A percentile compares a stretch with the other conserved stretches of the same genome.
Conservation (phyloP, 1,140 invertebrate genomes). For the Ceratina calcarata region DNA sequence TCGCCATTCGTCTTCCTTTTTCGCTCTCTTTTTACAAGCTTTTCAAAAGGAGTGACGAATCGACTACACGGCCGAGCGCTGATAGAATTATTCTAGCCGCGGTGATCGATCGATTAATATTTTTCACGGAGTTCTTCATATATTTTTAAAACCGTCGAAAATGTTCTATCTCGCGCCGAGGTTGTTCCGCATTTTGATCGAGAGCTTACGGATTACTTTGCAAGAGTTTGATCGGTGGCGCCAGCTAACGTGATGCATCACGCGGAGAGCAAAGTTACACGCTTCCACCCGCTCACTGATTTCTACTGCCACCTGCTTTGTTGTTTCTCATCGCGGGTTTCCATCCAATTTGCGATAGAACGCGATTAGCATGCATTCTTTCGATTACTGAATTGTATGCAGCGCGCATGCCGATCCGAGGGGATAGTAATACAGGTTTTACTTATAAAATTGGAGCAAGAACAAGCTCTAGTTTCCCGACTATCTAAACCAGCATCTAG, state of each 20-base stretch:
- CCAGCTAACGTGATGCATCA: slow-evolving; percentile 15
- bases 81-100: slow-evolving; percentile 18
- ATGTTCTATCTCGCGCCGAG: too few species aligned
- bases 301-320: slow-evolving; percentile 32
- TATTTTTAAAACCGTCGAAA: background rate
- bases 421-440: too few species aligned
- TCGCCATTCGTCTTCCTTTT: slow-evolving; percentile 18
- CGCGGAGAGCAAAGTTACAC: background rate
- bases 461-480: too few species aligned
- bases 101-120: background rate
- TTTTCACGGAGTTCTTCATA: background rate
- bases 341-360: background rate
- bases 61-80: background rate
- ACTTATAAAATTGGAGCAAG: too few species aligned
- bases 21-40: background rate
- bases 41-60: slow-evolving; percentile 3
- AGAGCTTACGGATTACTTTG: too few species aligned
- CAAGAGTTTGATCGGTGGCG: slow-evolving; percentile 1
- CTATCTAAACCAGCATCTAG: too few species aligned
- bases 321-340: background rate
- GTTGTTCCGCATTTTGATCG: too few species aligned
- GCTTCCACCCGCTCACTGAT: too few species aligned
- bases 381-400: too few species aligned
- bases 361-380: too few species aligned
- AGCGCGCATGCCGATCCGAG: too few species aligned